These are phyloP conservation scores for Antrozous pallidus DNA, from an alignment of 2,797 vertebrate species.

Conservation along the genomic window DNA sequence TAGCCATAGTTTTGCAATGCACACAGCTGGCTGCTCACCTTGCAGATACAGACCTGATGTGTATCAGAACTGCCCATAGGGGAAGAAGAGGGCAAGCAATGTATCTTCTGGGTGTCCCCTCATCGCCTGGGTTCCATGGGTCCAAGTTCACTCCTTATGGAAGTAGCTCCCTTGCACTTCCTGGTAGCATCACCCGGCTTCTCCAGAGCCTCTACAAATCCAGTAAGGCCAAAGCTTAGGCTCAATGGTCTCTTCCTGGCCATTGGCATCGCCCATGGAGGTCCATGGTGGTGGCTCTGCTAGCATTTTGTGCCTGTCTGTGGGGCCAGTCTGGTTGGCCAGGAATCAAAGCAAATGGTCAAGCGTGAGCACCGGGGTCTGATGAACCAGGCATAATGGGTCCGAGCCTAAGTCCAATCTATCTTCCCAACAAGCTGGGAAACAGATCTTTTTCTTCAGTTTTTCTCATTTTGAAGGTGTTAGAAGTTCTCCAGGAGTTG, in stretches of 20 bases:
- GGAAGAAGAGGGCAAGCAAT: not conserved
- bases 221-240: not conserved
- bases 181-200: not conserved
- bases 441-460: not conserved
- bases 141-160: not conserved
- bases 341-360: not conserved
- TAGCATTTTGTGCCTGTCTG: not conserved
- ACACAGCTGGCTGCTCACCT: not conserved
- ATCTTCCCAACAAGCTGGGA: not conserved
- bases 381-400: not conserved
- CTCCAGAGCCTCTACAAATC: not conserved
- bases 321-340: not conserved
- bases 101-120: not conserved
- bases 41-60: not conserved
- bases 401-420: not conserved
- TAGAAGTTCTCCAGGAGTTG: not conserved
- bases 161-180: not conserved
- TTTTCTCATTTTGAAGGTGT: not conserved
- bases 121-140: not conserved
- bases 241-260: not conserved
- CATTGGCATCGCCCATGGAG: not conserved
- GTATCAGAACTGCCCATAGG: not conserved
- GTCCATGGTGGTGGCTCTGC: not conserved
- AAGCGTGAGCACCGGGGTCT: not conserved
- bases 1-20: not conserved